Base-by-base conservation (phyloP, 2,113 vertebrate genomes). In the Balaeniceps rex region DNA sequence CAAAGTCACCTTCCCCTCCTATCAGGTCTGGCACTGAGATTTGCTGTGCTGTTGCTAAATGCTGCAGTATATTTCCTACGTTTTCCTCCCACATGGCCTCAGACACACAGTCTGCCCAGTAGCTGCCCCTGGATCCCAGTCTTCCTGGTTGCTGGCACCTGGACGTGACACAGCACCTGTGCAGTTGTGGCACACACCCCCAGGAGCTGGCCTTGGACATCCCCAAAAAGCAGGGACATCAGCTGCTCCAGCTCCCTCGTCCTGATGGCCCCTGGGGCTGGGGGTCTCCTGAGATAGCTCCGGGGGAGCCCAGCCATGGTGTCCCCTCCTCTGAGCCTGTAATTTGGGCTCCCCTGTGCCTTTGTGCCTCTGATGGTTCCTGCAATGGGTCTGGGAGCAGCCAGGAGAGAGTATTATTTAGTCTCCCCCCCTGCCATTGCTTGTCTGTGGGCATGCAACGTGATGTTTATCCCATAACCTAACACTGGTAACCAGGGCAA, bases 401-500 rank as follows among this genome's bases (percentile, higher is more conserved):
- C 11, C 18, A 19, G 70, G 65, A 64, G 54, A 74, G 60, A 46
- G 29, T 47, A 64, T 42, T 47, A 74, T 70, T 92, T 87, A 60
- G 33, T 69, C 24, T 84, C 19, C 58, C 23, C 54, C 29, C 36
- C 79, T 5, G 63, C 7, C 4, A 40, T 6, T 54, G n/a, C 80
- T 75, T 19, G 66, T 86, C 63, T 31, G 6, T 34, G 47, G 28
- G 25, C 2, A 7, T 9, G 25, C 54, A 93, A 51, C 0, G 0
- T 4, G 2, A 25, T 64, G 24, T 81, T 77, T 51, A 72, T 64
- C 63, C 66, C 38, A 76, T 33, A 83, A 51, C 28, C 66, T 19
- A 55, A 47, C 25, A 26, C 22, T 49, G 34, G 40, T 33, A 83
- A 83, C 25, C 19, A 63, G 65, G 18, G 38, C 34, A 92, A 79